Base-by-base conservation (phyloP, 2,113 vertebrate genomes). In the Muntiacus reevesi region DNA sequence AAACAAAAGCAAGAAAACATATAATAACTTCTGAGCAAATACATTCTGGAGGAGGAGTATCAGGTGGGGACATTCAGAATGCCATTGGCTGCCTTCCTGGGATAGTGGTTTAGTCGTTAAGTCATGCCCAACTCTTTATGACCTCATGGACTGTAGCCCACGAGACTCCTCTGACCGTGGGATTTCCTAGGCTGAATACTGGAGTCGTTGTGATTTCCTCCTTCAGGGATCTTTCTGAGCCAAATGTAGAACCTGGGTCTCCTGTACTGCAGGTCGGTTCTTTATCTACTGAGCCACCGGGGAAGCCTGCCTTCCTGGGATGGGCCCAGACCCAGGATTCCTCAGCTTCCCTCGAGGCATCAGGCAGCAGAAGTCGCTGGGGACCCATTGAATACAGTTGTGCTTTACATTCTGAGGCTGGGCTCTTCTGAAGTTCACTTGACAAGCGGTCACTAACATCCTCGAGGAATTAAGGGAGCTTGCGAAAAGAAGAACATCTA, bases 321-420 rank as follows among this genome's bases (percentile, higher is more conserved):
- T 9, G 45, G 14, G 11, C 25, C n/a, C 54, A 33, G 10, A 7
- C 5, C 13, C 43, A 36, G 3, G 9, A 14, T 17, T 0, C 2
- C 16, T 27, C 1, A 0, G 9, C 43, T n/a, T 47, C 28, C 8
- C 45, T 83, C 30, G 3, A 25, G 30, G 23, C 47, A 4, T 13
- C 7, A 12, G 30, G 28, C 40, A 27, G 36, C 7, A 1, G 40
- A 45, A 23, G 25, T 27, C 0, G 0, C 59, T 0, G 7, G 30
- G 59, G 7, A 25, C 28, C 47, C 5, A 3, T 33, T 6, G 11
- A 30, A 28, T 25, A 14, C 30, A 28, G 15, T 3, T 12, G 10
- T 7, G 57, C 12, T 9, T 15, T 14, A 62, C 0, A 4, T 13
- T 23, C 28, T 2, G 3, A 36, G 57, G 55, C 7, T 5, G 7